Evolutionary conservation across 2,797 vertebrate genomes (phyloP).

Genomic region (Gymnothorax javanicus): DNA sequence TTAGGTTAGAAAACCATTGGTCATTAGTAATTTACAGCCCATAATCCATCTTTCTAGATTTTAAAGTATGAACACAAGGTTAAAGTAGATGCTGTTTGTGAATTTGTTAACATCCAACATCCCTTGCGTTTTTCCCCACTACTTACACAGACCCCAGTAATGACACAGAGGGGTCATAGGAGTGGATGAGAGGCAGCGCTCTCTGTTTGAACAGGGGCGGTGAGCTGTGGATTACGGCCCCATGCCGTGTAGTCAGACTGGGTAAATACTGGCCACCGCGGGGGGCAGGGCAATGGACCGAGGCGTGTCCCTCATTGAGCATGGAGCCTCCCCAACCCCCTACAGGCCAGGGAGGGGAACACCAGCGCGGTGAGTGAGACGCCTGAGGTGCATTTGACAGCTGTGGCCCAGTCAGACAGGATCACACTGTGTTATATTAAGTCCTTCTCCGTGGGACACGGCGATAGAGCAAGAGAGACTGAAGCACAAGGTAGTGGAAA

Average conservation of each 20-base stretch:
- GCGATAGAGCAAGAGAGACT: background rate
- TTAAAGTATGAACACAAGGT: no score
- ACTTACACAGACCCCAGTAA: background rate
- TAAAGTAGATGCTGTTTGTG: no score
- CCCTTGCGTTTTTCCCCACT: no score
- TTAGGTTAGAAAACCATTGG: no score
- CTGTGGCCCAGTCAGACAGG: background rate
- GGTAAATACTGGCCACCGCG: background rate
- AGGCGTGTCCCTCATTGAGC: background rate
- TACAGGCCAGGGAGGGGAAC: constrained; percentile 18
- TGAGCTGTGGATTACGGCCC: background rate
- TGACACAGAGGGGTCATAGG: background rate
- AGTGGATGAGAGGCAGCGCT: background rate
- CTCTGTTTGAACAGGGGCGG: background rate
- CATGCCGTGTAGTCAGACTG: background rate
- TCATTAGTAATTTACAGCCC: no score
- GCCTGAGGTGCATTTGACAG: constrained; percentile 4
- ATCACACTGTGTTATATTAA: background rate
- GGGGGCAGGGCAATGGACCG: background rate
- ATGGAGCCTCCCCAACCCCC: background rate
- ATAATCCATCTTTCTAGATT: no score
- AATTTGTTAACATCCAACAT: no score
- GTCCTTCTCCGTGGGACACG: background rate
- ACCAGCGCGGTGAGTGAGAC: background rate
- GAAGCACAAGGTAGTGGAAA: background rate